Evolutionary conservation across 2,113 vertebrate species (phyloP).

Genomic region (Hiodon tergisus): DNA sequence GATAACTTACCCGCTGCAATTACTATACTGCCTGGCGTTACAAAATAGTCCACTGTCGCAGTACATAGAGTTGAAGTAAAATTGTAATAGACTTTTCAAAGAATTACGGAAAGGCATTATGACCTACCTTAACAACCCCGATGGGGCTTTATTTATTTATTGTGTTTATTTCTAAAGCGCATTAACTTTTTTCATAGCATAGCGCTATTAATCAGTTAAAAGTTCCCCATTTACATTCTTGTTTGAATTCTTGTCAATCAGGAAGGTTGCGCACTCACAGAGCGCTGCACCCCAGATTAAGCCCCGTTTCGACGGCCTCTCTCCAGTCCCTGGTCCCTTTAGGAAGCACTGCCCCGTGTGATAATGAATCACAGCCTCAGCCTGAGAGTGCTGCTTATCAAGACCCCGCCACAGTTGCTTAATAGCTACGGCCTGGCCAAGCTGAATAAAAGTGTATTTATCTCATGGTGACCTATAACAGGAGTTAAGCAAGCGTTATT

Average conservation of each 20-base stretch:
- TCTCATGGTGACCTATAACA: conserved; percentile 67
- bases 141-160: no score
- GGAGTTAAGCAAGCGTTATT: conserved; percentile 65
- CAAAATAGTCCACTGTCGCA: no score
- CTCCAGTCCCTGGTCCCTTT: conserved; percentile 33
- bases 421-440: conserved; percentile 51
- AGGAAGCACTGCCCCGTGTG: conserved; percentile 50
- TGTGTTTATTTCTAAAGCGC: no score
- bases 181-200: no score
- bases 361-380: conserved; percentile 59
- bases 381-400: conserved; percentile 44
- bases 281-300: background rate
- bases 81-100: no score
- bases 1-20: background rate
- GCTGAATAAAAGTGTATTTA: conserved; percentile 63
- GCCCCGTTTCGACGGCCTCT: conserved; percentile 16
- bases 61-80: no score
- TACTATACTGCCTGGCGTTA: no score
- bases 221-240: background rate
- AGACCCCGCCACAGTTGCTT: conserved; percentile 47
- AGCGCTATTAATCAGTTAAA: no score
- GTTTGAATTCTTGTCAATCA: background rate
- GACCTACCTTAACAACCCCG: no score
- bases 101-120: no score
- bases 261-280: background rate